Base-by-base conservation (phyloP, 2,797 vertebrate genomes). In the Limnodromus scolopaceus region DNA sequence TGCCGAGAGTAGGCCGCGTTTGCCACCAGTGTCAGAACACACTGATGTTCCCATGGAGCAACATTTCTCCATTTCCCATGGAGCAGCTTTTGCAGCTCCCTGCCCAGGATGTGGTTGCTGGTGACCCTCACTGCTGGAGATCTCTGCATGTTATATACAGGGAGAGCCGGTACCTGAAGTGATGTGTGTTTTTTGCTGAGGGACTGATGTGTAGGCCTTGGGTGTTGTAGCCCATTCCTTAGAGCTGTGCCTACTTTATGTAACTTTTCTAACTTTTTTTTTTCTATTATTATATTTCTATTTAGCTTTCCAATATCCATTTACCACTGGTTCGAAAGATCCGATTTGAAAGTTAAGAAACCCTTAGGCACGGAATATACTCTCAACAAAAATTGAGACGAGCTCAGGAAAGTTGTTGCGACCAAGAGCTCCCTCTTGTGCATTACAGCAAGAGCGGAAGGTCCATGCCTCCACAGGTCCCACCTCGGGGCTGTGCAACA, bases 341-440 rank as follows among this genome's bases (percentile, higher is more conserved):
- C 5, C 43, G 5, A n/a, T 23, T 1, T 19, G 7, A 75, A 48
- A 45, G 23, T 2, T 2, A 49, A n/a, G n/a, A 41, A 72, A 76
- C 69, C 3, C 11, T 41, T 6, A 57, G 22, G 2, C 45, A 43
- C 1, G 4, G 6, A 38, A 66, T 4, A 34, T 0, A 8, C 10
- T 54, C 45, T 16, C 25, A 41, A 20, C 4, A 34, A 53, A 41
- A 79, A 19, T 0, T 9, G 43, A 23, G 12, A 20, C 17, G 7
- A 17, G 10, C 1, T 1, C 53, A 28, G 9, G 6, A 11, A 85
- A 75, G 25, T 53, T 77, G 22, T 34, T 36, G 54, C 46, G 86
- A 87, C 32, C 87, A 93, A 94, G 41, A 57, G 96, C 94, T 95
- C 97, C 96, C 95, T 95, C 97, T 93, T 24, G 82, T 69, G 97